Conservation (phyloP, 2,113 vertebrate genomes). For the Rhinichthys klamathensis region DNA sequence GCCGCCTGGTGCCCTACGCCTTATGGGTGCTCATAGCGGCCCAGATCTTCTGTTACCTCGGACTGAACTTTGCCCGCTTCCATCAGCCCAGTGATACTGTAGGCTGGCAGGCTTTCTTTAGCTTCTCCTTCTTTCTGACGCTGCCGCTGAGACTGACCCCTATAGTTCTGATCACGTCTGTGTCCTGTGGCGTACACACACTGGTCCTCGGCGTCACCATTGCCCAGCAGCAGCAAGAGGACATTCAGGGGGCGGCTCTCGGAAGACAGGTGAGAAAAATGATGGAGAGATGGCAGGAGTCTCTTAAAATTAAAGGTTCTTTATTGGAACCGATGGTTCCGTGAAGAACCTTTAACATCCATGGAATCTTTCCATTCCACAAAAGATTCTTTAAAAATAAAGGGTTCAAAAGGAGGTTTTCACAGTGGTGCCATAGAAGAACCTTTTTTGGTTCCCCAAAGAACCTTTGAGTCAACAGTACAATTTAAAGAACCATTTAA, state of each 20-base stretch:
- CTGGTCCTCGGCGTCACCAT: constrained; percentile 89
- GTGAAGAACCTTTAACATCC: too few species aligned
- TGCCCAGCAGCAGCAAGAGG: constrained; percentile 86
- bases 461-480: too few species aligned
- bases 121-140: constrained; percentile 94
- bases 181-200: constrained; percentile 89
- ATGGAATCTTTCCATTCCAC: too few species aligned
- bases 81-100: constrained; percentile 92
- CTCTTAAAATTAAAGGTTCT: neutral
- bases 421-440: too few species aligned
- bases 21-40: constrained; percentile 90
- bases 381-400: too few species aligned
- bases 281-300: neutral
- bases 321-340: neutral
- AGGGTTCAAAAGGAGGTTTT: too few species aligned
- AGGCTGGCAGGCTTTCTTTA: constrained; percentile 95
- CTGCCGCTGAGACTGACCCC: constrained; percentile 87
- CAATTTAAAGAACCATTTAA: too few species aligned
- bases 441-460: too few species aligned
- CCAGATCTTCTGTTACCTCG: constrained; percentile 91
- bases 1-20: constrained; percentile 86
- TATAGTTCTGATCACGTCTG: constrained; percentile 85
- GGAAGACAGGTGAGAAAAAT: constrained; percentile 84
- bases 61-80: constrained; percentile 84
- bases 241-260: constrained; percentile 75